Percentiles rank a stretch among this genome's conserved stretches.
These are phyloP conservation scores for Sebastes vulpes DNA, from an alignment of 2,797 vertebrate genomes.

Conservation along the genomic window DNA sequence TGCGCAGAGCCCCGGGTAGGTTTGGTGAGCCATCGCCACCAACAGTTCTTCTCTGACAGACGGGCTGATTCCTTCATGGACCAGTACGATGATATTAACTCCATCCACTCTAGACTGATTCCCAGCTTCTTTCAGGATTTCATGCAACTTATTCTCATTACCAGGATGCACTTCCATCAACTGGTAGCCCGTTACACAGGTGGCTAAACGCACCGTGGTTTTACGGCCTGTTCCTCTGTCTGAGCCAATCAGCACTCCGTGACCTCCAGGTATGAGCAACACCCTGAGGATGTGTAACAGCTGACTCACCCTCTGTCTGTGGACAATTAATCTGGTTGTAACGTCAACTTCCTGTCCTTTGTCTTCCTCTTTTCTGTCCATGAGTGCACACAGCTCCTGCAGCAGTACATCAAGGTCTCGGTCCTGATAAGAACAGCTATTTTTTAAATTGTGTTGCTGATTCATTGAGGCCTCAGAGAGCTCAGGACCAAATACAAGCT, in stretches of 20 bases:
- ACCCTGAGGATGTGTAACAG: slow-evolving; percentile 85
- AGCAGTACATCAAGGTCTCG: slow-evolving; percentile 66
- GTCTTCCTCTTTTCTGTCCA: slow-evolving; percentile 50
- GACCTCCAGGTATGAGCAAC: slow-evolving; percentile 84
- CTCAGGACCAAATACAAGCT: slow-evolving; percentile 81
- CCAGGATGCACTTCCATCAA: slow-evolving; percentile 82
- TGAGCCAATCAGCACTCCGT: slow-evolving; percentile 83
- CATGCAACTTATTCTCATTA: slow-evolving; percentile 70
- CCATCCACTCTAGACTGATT: slow-evolving; percentile 69
- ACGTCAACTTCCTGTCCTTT: background rate
- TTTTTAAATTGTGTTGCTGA: slow-evolving; percentile 34
- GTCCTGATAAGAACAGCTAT: slow-evolving; percentile 71
- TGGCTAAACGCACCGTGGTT: slow-evolving; percentile 83
- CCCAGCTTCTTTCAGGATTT: slow-evolving; percentile 80
- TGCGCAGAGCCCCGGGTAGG: slow-evolving; percentile 78
- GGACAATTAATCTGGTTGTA: slow-evolving; percentile 51
- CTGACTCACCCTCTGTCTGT: slow-evolving; percentile 79
- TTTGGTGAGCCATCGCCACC: slow-evolving; percentile 79
- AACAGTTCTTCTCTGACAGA: slow-evolving; percentile 80
- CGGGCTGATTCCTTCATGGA: slow-evolving; percentile 74
- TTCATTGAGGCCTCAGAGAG: slow-evolving; percentile 20
- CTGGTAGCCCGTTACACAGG: slow-evolving; percentile 70
- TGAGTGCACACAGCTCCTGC: slow-evolving; percentile 67
- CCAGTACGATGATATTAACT: slow-evolving; percentile 80
- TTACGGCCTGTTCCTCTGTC: slow-evolving; percentile 84